A percentile compares a stretch with the other conserved stretches of the same genome.
Evolutionary conservation across 1,140 invertebrate species (phyloP).

Genomic region (Micrasema longulum): DNA sequence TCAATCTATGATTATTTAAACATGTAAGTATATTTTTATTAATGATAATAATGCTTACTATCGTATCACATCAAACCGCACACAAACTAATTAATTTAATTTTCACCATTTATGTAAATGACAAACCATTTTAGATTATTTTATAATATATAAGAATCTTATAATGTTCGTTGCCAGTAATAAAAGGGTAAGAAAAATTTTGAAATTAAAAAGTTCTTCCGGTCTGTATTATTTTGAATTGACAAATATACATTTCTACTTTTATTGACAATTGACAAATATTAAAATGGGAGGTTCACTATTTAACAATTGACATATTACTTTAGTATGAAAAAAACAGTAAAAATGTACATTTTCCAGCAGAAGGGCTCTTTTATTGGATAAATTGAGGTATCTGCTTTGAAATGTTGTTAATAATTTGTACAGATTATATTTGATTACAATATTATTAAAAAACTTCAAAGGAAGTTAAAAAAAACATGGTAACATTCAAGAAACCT

Average conservation of each 20-base stretch:
- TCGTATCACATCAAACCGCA: constrained; percentile 56
- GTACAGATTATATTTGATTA: constrained; percentile 13
- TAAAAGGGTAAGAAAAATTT: not conserved
- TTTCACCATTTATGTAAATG: constrained; percentile 35
- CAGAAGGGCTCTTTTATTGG: not conserved
- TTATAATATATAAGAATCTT: not conserved
- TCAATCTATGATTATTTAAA: constrained; percentile 20
- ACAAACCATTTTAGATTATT: not conserved
- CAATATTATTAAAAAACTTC: constrained; percentile 30
- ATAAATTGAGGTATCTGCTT: no score
- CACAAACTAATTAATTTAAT: constrained; percentile 52
- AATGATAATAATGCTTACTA: constrained; percentile 53
- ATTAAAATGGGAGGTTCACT: constrained; percentile 10
- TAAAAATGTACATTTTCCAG: not conserved
- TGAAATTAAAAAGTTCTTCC: not conserved
- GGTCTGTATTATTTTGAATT: constrained; percentile 13
- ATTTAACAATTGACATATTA: constrained; percentile 21
- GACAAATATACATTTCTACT: not conserved
- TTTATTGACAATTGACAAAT: constrained; percentile 26
- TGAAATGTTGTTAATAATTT: not conserved
- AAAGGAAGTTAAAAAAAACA: constrained; percentile 38
- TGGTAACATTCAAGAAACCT: constrained; percentile 51
- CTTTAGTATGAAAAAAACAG: constrained; percentile 4
- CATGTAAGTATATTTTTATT: constrained; percentile 35
- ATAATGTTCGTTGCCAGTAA: constrained; percentile 39